Evolutionary conservation across 2,797 vertebrate genomes (phyloP), one percentile per base, ranked within the genome.

Genomic region (Atherinosoma microstoma): DNA sequence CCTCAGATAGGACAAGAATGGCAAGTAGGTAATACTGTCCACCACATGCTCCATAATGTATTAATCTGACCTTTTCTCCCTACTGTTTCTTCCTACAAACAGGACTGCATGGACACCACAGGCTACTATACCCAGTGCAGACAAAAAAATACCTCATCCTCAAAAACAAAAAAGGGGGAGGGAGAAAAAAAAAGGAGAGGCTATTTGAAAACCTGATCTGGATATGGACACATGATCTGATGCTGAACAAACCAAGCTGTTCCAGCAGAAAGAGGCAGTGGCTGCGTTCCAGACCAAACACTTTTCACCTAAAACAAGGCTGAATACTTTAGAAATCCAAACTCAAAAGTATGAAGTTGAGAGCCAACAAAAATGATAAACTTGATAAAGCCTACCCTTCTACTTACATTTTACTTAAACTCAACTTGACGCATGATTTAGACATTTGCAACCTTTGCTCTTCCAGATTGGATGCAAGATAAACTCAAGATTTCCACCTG

Each of bases 111-210:
- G 81, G 84, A 87, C 89, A 87, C 89, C 85, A 88, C 82, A 83
- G 87, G 91, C 76, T 86, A 90, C 86, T 86, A 81, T 78, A 87
- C 79, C 82, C 80, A 84, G 84, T 76, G 93, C 11, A 83, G 80
- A 92, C 86, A 60, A 56, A 56, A 89, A 85, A 88, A 90, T 64
- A 76, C 82, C 86, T 87, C 83, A 62, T 84, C 86, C 84, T 90
- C 78, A 75, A 84, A 88, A 83, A 85, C 66, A 83, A 62, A 16
- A 29, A 36, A 30, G 29, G 20, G 10, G 32, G 57, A 27, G 16
- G 36, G 12, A n/a, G 73, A 22, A 58, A 53, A 76, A 42, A 72
- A 71, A 73, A 88, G 82, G 82, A 86, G 69, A 87, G 81, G 75
- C 69, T 76, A 58, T 79, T 75, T 83, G 78, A 86, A 78, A 89